Percentiles rank a stretch among this genome's conserved stretches.
These are phyloP conservation scores for Pogonocherus hispidulus DNA, from an alignment of 2,888 invertebrate species.

Conservation along the genomic window DNA sequence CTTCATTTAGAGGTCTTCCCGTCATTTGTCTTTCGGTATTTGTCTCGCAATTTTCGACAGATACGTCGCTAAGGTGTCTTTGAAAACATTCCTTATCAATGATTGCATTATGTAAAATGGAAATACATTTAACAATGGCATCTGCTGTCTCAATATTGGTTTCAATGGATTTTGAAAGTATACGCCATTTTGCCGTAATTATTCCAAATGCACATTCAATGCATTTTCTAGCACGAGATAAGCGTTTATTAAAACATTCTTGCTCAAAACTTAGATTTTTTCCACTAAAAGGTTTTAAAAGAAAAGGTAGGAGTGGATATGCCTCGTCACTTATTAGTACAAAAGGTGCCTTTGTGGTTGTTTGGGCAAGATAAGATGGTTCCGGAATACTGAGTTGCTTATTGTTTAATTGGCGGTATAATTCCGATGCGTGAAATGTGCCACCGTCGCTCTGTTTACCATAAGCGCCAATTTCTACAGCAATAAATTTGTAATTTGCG, in stretches of 20 bases:
- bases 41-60: neutral
- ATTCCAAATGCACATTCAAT: conserved; percentile 46
- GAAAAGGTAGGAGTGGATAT: conserved; percentile 25
- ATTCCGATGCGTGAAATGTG: conserved; percentile 34
- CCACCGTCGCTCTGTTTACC: conserved; percentile 20
- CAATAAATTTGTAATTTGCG: too few relatives aligned
- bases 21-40: neutral
- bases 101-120: neutral
- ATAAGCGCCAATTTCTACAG: too few relatives aligned
- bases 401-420: conserved; percentile 23
- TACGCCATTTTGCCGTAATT: conserved; percentile 41
- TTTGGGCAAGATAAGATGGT: conserved; percentile 12
- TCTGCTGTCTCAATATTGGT: conserved; percentile 29
- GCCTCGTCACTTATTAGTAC: conserved; percentile 33
- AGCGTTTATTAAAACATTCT: conserved; percentile 37
- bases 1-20: conserved; percentile 13
- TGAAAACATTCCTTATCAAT: conserved; percentile 10
- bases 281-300: conserved; percentile 14
- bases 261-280: conserved; percentile 12
- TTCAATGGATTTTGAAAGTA: conserved; percentile 46
- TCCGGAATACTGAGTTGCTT: conserved; percentile 12
- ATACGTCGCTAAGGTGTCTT: neutral
- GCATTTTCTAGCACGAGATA: conserved; percentile 37
- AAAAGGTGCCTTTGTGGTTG: conserved; percentile 18
- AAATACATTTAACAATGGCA: conserved; percentile 12